Percentiles rank a stretch among this genome's conserved stretches.
These are phyloP conservation scores for Centruroides vittatus DNA, from an alignment of 1,140 invertebrate species.

Conservation along the genomic window DNA sequence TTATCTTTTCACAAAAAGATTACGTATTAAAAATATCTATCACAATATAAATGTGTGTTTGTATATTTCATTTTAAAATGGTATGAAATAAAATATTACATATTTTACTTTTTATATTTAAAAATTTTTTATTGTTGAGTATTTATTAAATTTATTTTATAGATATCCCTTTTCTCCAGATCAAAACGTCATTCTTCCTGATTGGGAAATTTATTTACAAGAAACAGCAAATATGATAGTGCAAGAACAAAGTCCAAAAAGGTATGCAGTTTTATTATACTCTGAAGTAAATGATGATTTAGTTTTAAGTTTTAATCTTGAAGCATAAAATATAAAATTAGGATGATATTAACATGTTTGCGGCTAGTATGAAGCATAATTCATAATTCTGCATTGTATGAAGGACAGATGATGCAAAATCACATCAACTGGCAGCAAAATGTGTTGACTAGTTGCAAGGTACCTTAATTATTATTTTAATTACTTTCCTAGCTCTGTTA, in stretches of 20 bases:
- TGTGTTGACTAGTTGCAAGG: no score
- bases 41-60: no score
- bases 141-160: neutral
- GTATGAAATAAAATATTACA: neutral
- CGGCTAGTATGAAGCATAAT: no score
- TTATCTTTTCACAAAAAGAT: neutral
- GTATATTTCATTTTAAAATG: neutral
- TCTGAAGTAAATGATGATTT: no score
- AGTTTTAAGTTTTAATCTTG: no score
- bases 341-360: no score
- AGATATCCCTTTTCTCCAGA: slow-evolving; percentile 66
- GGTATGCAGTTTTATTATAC: slow-evolving; percentile 25
- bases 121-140: neutral
- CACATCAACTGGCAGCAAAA: no score
- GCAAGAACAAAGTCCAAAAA: slow-evolving; percentile 69
- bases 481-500: neutral
- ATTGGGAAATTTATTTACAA: slow-evolving; percentile 82
- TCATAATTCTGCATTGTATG: no score
- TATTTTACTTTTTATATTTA: neutral
- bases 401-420: no score
- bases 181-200: slow-evolving; percentile 70
- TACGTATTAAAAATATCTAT: neutral
- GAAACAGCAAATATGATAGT: slow-evolving; percentile 80
- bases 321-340: no score
- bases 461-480: neutral